Conservation (phyloP, 2,888 invertebrate genomes). For the Vesta saturnalis region DNA sequence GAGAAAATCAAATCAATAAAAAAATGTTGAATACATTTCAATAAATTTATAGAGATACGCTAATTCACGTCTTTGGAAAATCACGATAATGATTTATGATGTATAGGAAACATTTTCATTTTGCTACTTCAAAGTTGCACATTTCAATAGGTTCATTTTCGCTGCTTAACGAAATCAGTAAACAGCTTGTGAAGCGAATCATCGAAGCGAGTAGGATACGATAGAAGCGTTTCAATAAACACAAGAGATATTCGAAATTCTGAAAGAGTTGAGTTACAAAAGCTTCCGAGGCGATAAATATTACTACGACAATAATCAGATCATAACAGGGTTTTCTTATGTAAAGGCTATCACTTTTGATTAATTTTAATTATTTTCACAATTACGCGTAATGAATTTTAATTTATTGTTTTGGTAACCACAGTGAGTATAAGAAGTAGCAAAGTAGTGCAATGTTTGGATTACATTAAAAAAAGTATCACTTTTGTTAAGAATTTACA, state of each 20-base stretch:
- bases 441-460: too few relatives aligned
- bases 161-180: constrained; percentile 36
- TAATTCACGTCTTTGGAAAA: constrained; percentile 13
- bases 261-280: constrained; percentile 23
- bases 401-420: too few relatives aligned
- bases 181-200: constrained; percentile 36
- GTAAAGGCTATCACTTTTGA: background rate
- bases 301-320: background rate
- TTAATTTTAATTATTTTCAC: background rate
- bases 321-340: background rate
- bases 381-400: background rate
- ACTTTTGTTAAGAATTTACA: too few relatives aligned
- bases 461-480: too few relatives aligned
- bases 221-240: constrained; percentile 37
- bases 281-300: constrained; percentile 8
- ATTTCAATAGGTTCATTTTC: constrained; percentile 37
- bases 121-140: constrained; percentile 31
- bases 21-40: background rate
- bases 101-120: constrained; percentile 26
- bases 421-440: too few relatives aligned
- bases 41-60: background rate
- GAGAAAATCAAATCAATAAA: too few relatives aligned
- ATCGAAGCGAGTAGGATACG: constrained; percentile 30
- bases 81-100: constrained; percentile 15
- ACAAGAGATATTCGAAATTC: constrained; percentile 29